These are phyloP conservation scores for Drosophila aff. DNA, from an alignment of 1,140 invertebrate species.

Conservation along the genomic window DNA sequence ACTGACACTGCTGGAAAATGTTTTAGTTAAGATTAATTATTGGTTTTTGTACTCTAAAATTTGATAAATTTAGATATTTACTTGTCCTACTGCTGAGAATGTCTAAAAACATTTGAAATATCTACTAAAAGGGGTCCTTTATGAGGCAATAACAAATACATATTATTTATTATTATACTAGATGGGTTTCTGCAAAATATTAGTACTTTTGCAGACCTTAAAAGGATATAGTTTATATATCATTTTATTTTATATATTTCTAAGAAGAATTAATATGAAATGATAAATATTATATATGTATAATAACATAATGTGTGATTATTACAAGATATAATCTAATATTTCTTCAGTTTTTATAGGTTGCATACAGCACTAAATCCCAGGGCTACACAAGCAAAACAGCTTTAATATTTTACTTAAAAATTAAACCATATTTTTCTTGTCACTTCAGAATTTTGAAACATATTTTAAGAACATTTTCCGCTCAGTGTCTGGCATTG, in stretches of 20 bases:
- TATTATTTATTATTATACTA: not conserved
- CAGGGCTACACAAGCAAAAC: not conserved
- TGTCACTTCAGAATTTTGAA: too few species aligned
- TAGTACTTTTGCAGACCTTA: not conserved
- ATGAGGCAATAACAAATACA: not conserved
- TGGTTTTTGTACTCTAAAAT: not conserved
- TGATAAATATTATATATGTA: too few species aligned
- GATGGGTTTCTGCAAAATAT: not conserved
- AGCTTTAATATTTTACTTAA: not conserved
- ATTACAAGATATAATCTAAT: not conserved
- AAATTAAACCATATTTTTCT: not conserved
- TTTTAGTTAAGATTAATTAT: not conserved
- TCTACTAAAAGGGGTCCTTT: not conserved
- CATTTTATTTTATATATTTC: not conserved
- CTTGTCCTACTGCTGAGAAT: not conserved
- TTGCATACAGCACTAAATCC: too few species aligned
- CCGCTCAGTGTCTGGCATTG: conserved; percentile 5
- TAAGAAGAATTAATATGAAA: not conserved
- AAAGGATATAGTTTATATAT: not conserved
- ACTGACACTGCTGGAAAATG: conserved; percentile 1
- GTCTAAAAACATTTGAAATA: not conserved
- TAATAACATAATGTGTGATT: not conserved
- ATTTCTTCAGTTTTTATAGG: not conserved
- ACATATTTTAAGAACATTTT: not conserved
- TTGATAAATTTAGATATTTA: not conserved